Conservation (phyloP, 2,888 invertebrate genomes). For the Nowickia ferox region DNA sequence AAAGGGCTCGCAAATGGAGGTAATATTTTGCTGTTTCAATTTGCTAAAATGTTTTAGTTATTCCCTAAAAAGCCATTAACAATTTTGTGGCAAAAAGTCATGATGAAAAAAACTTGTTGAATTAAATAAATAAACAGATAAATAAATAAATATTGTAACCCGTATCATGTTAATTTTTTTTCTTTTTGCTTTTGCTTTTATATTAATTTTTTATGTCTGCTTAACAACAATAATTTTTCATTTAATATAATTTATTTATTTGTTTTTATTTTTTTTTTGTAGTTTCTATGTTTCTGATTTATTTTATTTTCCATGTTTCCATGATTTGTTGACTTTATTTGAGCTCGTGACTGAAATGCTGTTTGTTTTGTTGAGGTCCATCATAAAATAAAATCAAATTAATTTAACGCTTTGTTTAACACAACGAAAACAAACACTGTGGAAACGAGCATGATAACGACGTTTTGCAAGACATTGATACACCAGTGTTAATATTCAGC, state of each 20-base stretch:
- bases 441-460: background rate
- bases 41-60: background rate
- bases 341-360: background rate
- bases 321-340: conserved; percentile 18
- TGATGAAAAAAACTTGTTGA: conserved; percentile 44
- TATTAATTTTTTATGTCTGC: background rate
- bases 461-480: background rate
- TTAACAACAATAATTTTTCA: background rate
- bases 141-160: background rate
- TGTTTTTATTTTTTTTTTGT: background rate
- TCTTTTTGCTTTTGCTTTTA: background rate
- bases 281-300: background rate
- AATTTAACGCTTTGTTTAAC: conserved; percentile 64
- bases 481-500: background rate
- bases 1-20: conserved; percentile 83
- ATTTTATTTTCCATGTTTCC: conserved; percentile 11
- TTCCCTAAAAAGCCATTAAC: background rate
- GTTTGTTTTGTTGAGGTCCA: background rate
- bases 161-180: background rate
- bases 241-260: background rate
- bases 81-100: background rate
- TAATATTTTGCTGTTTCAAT: conserved; percentile 74
- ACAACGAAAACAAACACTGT: conserved; percentile 39
- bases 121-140: background rate
- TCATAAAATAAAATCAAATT: conserved; percentile 63